Evolutionary conservation across 2,797 vertebrate species (phyloP).

Genomic region (Phyllotis vaccarum): DNA sequence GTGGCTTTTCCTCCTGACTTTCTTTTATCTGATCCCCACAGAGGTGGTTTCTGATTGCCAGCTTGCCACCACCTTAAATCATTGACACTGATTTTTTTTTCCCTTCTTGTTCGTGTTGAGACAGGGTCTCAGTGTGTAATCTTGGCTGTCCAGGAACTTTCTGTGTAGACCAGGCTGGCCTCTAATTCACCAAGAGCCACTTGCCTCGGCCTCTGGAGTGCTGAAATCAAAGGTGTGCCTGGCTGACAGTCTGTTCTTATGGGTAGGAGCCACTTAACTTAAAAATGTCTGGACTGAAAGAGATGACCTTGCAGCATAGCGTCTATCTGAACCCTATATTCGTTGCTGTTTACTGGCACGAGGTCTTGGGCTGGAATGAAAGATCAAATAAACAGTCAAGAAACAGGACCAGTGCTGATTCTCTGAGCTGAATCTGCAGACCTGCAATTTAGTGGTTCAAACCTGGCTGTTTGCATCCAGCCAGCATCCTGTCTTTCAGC

Average conservation of each 20-base stretch:
- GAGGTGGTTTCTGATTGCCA: neutral
- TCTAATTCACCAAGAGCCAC: neutral
- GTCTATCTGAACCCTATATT: neutral
- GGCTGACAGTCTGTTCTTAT: neutral
- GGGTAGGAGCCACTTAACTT: conserved; percentile 24
- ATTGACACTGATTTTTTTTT: neutral
- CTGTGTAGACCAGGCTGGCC: neutral
- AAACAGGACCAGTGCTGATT: neutral
- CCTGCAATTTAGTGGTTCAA: conserved; percentile 42
- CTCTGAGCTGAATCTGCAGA: conserved; percentile 46
- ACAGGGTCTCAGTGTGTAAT: neutral
- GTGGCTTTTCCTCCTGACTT: neutral
- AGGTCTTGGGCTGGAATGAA: neutral
- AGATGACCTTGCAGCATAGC: neutral
- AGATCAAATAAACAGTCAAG: neutral
- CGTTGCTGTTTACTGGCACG: neutral
- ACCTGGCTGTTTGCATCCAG: neutral
- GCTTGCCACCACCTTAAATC: too few relatives aligned
- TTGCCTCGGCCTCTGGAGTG: neutral
- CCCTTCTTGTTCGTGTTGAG: neutral
- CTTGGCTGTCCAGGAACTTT: neutral
- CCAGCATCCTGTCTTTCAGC: neutral
- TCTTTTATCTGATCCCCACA: neutral
- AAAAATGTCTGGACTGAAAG: conserved; percentile 41
- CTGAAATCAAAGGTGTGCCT: neutral